Base-by-base conservation (phyloP, 2,888 invertebrate species). In the Agrochola circellaris region DNA sequence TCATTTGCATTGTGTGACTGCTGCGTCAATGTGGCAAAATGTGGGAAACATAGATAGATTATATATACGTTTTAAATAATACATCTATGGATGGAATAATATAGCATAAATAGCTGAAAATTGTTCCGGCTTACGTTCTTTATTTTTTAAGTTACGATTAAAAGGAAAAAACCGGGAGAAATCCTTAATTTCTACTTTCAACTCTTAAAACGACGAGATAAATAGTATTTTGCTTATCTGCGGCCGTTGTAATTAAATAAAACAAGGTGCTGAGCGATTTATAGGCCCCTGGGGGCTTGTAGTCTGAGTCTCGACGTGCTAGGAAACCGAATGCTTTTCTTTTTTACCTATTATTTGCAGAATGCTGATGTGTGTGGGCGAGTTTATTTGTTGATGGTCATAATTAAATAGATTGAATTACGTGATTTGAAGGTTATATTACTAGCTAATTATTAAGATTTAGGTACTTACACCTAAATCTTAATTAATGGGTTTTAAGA, bases 261-360 rank as follows among this genome's bases (percentile, higher is more conserved):
- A 92, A 94, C 93, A 93, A 92, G 92, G 92, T 90, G 91, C 82
- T 88, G 90, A 91, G 88, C 91, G 90, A 91, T 90, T 91, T 90
- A 91, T 91, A 68, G 82, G 75, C 62, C 88, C 86, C 90, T 34
- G 56, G 79, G 84, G 89, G 72, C 76, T 72, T 73, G 83, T 87
- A 81, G 79, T 84, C 85, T 72, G 77, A 65, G 81, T 66, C 79
- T 76, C 51, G 61, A 75, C 74, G 60, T 71, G 69, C 74, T 69
- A 67, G 61, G 70, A 68, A 83, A 84, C 77, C 73, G 62, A 84
- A 82, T 72, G 26, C 64, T 74, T 67, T 64, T 34, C 38, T 51
- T 48, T 88, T 74, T 87, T 82, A 70, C 69, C 68, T 78, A 51
- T 26, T 73, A 65, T 65, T 74, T 51, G 20, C 34, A 48, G 3